Base-by-base conservation (phyloP, 2,113 vertebrate species). In the Polypterus bichir region DNA sequence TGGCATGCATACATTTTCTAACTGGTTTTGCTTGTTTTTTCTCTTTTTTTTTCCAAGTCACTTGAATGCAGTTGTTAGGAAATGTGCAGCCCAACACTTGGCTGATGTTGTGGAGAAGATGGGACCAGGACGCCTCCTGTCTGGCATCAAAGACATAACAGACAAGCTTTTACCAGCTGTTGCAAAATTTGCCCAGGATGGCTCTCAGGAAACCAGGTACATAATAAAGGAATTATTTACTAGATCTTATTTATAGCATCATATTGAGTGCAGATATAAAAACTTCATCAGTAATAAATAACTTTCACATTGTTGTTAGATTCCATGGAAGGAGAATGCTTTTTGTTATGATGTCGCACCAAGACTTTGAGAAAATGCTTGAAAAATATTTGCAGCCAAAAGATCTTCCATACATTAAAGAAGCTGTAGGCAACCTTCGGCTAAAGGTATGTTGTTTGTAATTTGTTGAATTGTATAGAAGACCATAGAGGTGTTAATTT, bases 251-350 rank as follows among this genome's bases (percentile, higher is more conserved):
- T 27, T 27, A 27, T 27, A 27, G 27, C 27, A 27, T 27, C 27
- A 27, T 27, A 27, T 27, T 27, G 27, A 27, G 27, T 27, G 27
- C 27, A 27, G 27, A 27, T 27, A 27, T 27, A 27, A 27, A 27
- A 27, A 27, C 27, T 27, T 27, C 27, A 27, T 27, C 27, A 27
- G 27, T 27, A 27, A 3, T 27, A 54, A 10, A 27, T 48, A 3
- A 59, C 61, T 48, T 69, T 60, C 57, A 53, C 64, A 2, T 27
- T 27, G 27, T 27, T 27, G 27, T 64, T 74, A 98, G 95, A 78
- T 94, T 85, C 76, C 93, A 89, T 3, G 93, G 93, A 0, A 78
- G 94, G 6, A 91, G 83, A 69, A 97, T 99, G 89, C 83, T 99
- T 68, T 89, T 88, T 62, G 76, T 68, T 49, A 68, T 97, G 80